Base-by-base conservation (phyloP, 1,140 invertebrate species). In the Leptonema lineaticorne region DNA sequence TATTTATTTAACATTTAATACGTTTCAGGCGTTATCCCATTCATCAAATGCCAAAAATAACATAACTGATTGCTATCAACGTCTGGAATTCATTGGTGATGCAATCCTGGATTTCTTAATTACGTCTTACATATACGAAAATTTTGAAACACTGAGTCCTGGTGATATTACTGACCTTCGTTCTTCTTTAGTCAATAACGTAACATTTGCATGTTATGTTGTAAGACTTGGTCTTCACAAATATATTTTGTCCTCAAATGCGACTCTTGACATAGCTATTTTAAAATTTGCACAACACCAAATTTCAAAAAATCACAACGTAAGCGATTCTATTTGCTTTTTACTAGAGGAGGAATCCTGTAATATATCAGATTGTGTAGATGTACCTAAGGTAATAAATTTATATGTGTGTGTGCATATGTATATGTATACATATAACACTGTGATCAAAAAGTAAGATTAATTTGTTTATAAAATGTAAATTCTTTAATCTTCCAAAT, bases 1-100 rank as follows among this genome's bases (percentile, higher is more conserved):
- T n/a, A n/a, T n/a, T n/a, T n/a, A n/a, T n/a, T n/a, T 28, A 28
- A 29, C n/a, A 3, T 16, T 59, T 8, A 20, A 22, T 50, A 16
- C 20, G 14, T 16, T 93, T 27, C 88, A 97, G 86, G 92, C 96
- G 0, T 86, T 98, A 71, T 96, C 95, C 0, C 96, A 99, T 83
- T 89, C 96, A 0, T 96, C 94, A 0, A 97, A 92, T 81, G 88
- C 88, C 50, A 87, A 88, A 8, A 97, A 97, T 78, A 85, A 86
- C 4, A 77, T 93, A 18, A 97, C 95, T 0, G 89, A 91, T 72
- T 95, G 93, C 76, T 98, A 98, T 80, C 94, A 99, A 77, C 85
- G 96, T 50, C 78, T 98, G 7, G 96, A 99, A 79, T 98, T 98
- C 78, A 83, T 99, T 3, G 96, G 96, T 22, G 96, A 99, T 85